Evolutionary conservation across 2,797 vertebrate genomes (phyloP).

Genomic region (Vespertilio murinus): DNA sequence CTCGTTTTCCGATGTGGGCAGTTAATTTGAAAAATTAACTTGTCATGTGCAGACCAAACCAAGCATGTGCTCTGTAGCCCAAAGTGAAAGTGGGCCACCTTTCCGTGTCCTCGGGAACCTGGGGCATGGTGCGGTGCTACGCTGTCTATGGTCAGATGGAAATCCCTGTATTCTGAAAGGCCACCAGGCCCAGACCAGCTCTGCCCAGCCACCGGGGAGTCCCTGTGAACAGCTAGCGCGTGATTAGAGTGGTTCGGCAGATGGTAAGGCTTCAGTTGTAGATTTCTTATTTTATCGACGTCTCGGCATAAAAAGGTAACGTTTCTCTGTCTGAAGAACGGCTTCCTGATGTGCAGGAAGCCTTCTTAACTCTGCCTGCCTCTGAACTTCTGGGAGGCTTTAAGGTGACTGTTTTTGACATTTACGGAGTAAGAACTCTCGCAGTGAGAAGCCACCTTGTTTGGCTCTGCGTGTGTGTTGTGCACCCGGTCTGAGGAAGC

Average conservation of each 20-base stretch:
- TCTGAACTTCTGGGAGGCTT: neutral
- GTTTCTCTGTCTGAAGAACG: neutral
- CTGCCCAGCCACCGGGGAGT: neutral
- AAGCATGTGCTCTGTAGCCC: neutral
- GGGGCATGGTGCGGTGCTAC: neutral
- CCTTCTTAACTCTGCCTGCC: constrained; percentile 32
- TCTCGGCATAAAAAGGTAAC: neutral
- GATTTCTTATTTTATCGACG: constrained; percentile 38
- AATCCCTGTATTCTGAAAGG: neutral
- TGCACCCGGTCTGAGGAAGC: neutral
- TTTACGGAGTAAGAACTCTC: constrained; percentile 8
- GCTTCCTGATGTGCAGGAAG: neutral
- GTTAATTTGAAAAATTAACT: constrained; percentile 7
- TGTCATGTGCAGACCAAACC: neutral
- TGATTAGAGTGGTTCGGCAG: neutral
- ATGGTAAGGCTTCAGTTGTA: neutral
- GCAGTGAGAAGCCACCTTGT: constrained; percentile 12
- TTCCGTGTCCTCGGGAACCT: neutral
- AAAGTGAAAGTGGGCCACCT: neutral
- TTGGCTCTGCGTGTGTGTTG: neutral
- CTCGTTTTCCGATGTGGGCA: neutral
- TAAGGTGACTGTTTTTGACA: neutral
- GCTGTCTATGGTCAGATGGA: neutral
- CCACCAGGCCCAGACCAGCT: neutral
- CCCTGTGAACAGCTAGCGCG: neutral